These are phyloP conservation scores for Dugesia japonica DNA, from an alignment of 2,888 invertebrate genomes.

Conservation along the genomic window DNA sequence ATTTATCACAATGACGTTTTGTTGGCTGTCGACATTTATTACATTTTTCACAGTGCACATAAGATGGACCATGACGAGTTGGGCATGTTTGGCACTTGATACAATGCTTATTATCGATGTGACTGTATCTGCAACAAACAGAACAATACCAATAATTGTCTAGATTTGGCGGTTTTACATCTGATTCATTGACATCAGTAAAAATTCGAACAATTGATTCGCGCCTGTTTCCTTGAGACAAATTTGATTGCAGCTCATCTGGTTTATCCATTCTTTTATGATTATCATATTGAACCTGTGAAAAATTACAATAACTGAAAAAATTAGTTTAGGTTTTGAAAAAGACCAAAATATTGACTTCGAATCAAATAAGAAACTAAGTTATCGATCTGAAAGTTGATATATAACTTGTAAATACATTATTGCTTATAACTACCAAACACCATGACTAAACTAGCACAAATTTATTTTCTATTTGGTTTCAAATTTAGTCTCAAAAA, in stretches of 20 bases:
- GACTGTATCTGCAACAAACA: neutral
- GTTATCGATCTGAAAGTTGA: too few species aligned
- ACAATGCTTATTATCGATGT: neutral
- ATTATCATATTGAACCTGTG: neutral
- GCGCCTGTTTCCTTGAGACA: neutral
- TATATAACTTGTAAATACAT: too few species aligned
- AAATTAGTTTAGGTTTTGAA: too few species aligned
- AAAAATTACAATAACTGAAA: too few species aligned
- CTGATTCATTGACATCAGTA: neutral
- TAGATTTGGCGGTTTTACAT: neutral
- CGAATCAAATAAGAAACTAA: too few species aligned
- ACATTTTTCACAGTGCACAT: neutral
- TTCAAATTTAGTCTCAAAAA: too few species aligned
- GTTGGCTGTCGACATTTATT: neutral
- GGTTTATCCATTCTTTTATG: neutral
- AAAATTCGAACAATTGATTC: neutral
- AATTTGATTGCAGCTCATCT: too few species aligned
- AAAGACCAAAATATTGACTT: too few species aligned
- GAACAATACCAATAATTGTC: neutral
- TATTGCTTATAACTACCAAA: too few species aligned
- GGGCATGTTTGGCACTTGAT: neutral
- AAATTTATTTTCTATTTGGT: neutral
- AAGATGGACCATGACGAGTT: neutral
- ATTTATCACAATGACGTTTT: neutral
- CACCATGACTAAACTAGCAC: too few species aligned